Evolutionary conservation across 2,797 vertebrate genomes (phyloP).

Genomic region (Heterohyrax brucei): DNA sequence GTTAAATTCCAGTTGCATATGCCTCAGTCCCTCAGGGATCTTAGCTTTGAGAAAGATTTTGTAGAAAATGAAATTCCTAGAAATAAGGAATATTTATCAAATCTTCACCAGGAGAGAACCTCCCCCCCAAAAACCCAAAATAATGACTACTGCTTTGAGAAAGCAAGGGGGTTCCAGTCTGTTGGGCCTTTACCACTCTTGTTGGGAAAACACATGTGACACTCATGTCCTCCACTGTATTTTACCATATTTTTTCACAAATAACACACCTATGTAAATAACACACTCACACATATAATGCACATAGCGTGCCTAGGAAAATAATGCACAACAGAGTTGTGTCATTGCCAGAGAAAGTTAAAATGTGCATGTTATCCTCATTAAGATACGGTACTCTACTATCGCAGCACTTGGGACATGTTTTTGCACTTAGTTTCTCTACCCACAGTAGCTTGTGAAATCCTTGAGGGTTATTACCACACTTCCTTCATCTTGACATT

Average conservation of each 20-base stretch:
- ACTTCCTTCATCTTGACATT: slow-evolving; percentile 21
- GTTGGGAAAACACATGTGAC: neutral
- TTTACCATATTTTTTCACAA: neutral
- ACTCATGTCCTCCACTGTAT: neutral
- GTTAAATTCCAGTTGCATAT: slow-evolving; percentile 66
- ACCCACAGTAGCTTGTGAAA: neutral
- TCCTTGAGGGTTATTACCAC: slow-evolving; percentile 27
- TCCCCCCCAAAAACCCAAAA: slow-evolving; percentile 63
- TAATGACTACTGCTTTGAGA: slow-evolving; percentile 67
- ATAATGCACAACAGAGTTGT: too few relatives aligned
- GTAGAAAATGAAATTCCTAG: slow-evolving; percentile 72
- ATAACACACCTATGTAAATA: too few relatives aligned
- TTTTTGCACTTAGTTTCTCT: slow-evolving; percentile 31
- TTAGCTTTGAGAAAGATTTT: slow-evolving; percentile 57
- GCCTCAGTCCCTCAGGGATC: slow-evolving; percentile 51
- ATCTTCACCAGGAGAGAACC: slow-evolving; percentile 71
- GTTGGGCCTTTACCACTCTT: neutral
- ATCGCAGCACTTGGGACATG: neutral
- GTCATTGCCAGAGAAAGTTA: too few relatives aligned
- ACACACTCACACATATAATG: too few relatives aligned
- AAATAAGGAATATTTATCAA: slow-evolving; percentile 75
- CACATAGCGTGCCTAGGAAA: too few relatives aligned
- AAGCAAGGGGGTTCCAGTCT: slow-evolving; percentile 29
- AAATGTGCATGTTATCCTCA: too few relatives aligned
- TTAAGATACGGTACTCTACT: neutral